Evolutionary conservation across 1,140 invertebrate species (phyloP).

Genomic region (Tribolium castaneum): DNA sequence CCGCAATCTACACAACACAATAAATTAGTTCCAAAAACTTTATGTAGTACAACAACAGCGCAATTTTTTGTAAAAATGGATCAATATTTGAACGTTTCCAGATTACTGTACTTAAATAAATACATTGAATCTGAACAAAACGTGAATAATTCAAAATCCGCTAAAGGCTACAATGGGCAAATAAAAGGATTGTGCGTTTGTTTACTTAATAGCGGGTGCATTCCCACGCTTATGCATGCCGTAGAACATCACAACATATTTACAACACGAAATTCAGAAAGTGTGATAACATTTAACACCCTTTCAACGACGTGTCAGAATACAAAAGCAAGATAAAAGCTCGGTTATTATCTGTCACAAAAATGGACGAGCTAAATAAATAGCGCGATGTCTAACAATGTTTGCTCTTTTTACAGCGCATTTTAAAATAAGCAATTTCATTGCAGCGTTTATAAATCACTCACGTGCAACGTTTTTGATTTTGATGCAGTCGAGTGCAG

Average conservation of each 20-base stretch:
- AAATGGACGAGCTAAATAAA: constrained; percentile 24
- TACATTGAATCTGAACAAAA: neutral
- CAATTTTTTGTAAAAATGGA: neutral
- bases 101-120: neutral
- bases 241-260: neutral
- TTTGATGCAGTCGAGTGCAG: too few species aligned
- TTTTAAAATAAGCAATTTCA: neutral
- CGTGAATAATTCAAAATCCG: neutral
- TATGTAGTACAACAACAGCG: neutral
- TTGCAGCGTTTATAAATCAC: neutral
- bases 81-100: neutral
- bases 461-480: too few species aligned
- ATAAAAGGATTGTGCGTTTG: neutral
- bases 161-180: neutral
- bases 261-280: constrained; percentile 13
- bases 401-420: neutral
- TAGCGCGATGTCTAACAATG: neutral
- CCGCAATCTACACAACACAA: neutral
- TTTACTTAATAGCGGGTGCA: neutral
- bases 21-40: neutral
- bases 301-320: constrained; percentile 25
- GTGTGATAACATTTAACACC: constrained; percentile 32
- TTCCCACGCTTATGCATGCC: neutral
- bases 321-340: constrained; percentile 35
- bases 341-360: constrained; percentile 24